Base-by-base conservation (phyloP, 2,797 vertebrate species). In the Petrocephalus schoutedeni region DNA sequence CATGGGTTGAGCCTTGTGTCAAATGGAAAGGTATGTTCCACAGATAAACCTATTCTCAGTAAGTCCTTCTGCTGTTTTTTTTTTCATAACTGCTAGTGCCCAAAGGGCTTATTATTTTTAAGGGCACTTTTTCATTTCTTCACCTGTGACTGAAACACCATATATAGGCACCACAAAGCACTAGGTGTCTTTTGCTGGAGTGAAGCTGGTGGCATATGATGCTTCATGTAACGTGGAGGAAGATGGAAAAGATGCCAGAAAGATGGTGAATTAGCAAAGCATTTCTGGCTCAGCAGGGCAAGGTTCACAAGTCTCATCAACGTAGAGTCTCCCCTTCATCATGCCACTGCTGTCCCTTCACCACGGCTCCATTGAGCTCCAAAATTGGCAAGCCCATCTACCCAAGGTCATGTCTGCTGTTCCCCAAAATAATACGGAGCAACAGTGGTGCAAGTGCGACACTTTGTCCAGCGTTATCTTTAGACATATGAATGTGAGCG, bases 381-480 rank as follows among this genome's bases (percentile, higher is more conserved):
- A 96, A 97, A 98, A 96, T 95, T 96, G 96, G 96, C 95, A 96
- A 96, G 95, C 95, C 95, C 94, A 94, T 94, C 93, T 91, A 92
- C 93, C 95, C 97, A 97, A 98, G 97, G 97, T 97, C 96, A 96
- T 94, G 94, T 93, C 93, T 95, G 94, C 93, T 92, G 95, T 94
- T 96, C 96, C 97, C 96, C 96, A 96, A 98, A 97, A 98, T 98
- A 98, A 96, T 94, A 92, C 91, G 95, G 95, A 93, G 94, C 92
- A 94, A 89, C 89, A 94, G 93, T 91, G 91, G 90, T 90, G 89
- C 93, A 95, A 97, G 96, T 95, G 96, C 93, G 94, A 95, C 96
- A 97, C 97, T 98, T 97, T 97, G 96, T 97, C 93, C 89, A 91
- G 94, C 89, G 95, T 97, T 98, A 98, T 98, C 97, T 94, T 88